These are phyloP conservation scores for Caenorhabditis sp. DNA, from an alignment of 2,888 invertebrate species.

Conservation along the genomic window DNA sequence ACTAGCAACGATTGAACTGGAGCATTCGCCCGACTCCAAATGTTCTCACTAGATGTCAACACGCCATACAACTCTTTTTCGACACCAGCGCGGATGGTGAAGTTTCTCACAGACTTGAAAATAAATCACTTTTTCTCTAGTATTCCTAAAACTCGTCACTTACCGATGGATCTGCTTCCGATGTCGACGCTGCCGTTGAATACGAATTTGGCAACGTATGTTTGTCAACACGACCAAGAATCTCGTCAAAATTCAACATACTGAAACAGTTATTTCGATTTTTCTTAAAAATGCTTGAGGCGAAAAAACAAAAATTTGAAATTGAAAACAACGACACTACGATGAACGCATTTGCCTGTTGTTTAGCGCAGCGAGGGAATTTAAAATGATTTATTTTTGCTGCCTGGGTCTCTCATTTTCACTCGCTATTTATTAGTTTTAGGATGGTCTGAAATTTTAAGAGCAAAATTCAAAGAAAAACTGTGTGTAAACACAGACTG, in stretches of 20 bases:
- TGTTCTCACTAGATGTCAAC: constrained; percentile 17
- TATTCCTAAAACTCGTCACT: not conserved
- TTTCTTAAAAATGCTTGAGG: not conserved
- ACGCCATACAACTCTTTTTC: constrained; percentile 26
- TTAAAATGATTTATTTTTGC: no score
- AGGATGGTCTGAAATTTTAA: no score
- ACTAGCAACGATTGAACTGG: constrained; percentile 22
- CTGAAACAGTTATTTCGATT: no score
- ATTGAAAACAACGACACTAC: no score
- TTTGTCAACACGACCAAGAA: constrained; percentile 44
- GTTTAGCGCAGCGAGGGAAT: no score
- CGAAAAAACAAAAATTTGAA: not conserved
- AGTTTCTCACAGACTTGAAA: constrained; percentile 15
- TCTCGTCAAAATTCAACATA: constrained; percentile 39
- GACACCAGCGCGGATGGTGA: constrained; percentile 25
- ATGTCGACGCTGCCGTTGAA: constrained; percentile 4
- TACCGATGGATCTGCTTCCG: not conserved
- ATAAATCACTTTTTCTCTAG: not conserved
- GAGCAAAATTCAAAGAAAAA: no score
- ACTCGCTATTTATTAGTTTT: no score
- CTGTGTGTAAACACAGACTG: no score
- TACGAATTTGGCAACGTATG: constrained; percentile 9
- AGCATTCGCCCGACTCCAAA: constrained; percentile 14
- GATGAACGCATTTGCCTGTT: no score
- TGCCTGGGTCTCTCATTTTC: no score